Base-by-base conservation (phyloP, 2,797 vertebrate species). In the Vireo griseus region DNA sequence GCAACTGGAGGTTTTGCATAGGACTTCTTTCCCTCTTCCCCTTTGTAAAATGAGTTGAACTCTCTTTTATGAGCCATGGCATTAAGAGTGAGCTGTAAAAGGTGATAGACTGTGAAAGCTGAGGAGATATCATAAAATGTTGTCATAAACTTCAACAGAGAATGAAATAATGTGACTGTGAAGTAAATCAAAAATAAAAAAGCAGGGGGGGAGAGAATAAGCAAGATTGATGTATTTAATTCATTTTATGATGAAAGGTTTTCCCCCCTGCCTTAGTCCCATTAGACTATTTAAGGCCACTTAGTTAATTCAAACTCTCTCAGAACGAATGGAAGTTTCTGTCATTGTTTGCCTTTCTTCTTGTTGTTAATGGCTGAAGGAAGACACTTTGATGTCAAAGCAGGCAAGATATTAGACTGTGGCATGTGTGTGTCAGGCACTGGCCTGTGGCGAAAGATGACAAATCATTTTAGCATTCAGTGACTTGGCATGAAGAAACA, bases 401-500 rank as follows among this genome's bases (percentile, higher is more conserved):
- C 72, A 89, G 81, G 81, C 39, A 3, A 91, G 72, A 76, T 62
- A 59, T 58, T 52, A 79, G 79, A 52, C 74, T 82, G 37, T 67
- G 86, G 86, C 67, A 88, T 95, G 84, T 91, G 90, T 90, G 90
- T 87, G 81, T 95, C 92, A 95, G 84, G 88, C 94, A 93, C 71
- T 51, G 72, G 81, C 93, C 92, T 89, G 88, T 50, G 80, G 95
- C 16, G 0, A 95, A 93, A 89, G 90, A 94, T 94, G 93, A 97
- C 87, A 94, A 93, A 86, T 81, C 85, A 90, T 92, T 95, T 96
- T 83, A 95, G 77, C 89, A 78, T 88, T 91, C 89, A 77, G 69
- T 92, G 91, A 95, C 91, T 88, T 91, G 87, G 94, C 94, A 75
- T 73, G 89, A 94, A 90, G 94, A 94, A 95, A 94, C 81, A 50